Base-by-base conservation (phyloP, 53 echinoderm and acorn worm genomes). In the Zoroaster sp. region DNA sequence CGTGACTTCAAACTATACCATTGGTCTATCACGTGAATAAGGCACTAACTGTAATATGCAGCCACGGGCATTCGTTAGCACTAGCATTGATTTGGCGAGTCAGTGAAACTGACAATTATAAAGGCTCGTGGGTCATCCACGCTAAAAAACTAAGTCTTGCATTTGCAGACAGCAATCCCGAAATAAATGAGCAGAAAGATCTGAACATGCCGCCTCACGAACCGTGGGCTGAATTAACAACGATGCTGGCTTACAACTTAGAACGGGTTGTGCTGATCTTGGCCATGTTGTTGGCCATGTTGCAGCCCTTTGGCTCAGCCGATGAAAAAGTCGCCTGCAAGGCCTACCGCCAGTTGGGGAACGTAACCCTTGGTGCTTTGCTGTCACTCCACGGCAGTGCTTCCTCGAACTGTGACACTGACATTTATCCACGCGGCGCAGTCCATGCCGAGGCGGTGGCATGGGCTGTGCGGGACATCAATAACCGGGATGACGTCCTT, bases 401-500 rank as follows among this genome's bases (percentile, higher is more conserved):
- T 44, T 15, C 86, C 28, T 35, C 47, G 9, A 40, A 75, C 5
- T 96, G 96, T 44, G 85, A 73, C 46, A 52, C 52, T 11, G 49
- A 80, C 18, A 46, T 94, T 23, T 88, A 83, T n/a, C 78, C 92
- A 1, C 91, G 89, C 33, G 82, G 88, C 2, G 70, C 95, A 34
- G 91, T 91, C 25, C 89, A 75, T 36, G 83, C 93, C 21, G 97
- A 96, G 66, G 97, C 93, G 0, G 83, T 96, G 90, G 90, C 88
- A 2, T 96, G 91, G 79, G 95, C 97, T 17, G 82, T 96, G 4
- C 83, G 95, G 1, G 87, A 88, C 55, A 93, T 96, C 87, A 96
- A 96, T 78, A 32, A 46, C 1, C 80, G 93, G 21, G 68, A 67
- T 13, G 49, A 72, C 14, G 66, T 96, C 43, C 88, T 96, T 13